Evolutionary conservation across 2,113 vertebrate genomes (phyloP).

Genomic region (Oxygymnocypris stewartii): DNA sequence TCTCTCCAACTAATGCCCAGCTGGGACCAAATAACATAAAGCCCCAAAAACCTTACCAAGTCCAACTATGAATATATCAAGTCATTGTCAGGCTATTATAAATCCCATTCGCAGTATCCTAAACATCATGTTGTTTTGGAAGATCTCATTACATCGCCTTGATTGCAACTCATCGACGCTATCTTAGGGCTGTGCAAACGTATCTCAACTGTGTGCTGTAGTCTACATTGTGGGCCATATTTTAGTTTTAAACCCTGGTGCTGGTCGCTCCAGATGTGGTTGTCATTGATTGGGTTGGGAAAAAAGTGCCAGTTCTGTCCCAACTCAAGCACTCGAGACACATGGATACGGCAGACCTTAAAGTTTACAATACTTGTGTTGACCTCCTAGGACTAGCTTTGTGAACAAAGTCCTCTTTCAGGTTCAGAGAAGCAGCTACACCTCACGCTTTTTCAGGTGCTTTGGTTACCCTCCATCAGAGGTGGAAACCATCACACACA

Average conservation of each 20-base stretch:
- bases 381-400: constrained; percentile 45
- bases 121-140: constrained; percentile 25
- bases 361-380: constrained; percentile 52
- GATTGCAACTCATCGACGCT: constrained; percentile 2
- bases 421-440: constrained; percentile 53
- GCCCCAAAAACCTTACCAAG: constrained; percentile 44
- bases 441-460: constrained; percentile 54
- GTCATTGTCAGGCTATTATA: not conserved
- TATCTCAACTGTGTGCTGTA: constrained; percentile 24
- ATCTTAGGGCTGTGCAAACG: constrained; percentile 32
- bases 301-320: constrained; percentile 24
- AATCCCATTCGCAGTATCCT: constrained; percentile 10
- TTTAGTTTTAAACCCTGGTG: constrained; percentile 67
- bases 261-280: constrained; percentile 70
- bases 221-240: constrained; percentile 47
- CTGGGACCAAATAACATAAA: constrained; percentile 46
- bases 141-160: not conserved
- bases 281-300: constrained; percentile 28
- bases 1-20: constrained; percentile 33
- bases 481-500: constrained; percentile 40
- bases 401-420: constrained; percentile 54
- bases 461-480: constrained; percentile 49
- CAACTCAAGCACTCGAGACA: constrained; percentile 39
- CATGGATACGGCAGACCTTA: constrained; percentile 66
- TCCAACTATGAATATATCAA: not conserved